Evolutionary conservation across 1,140 invertebrate genomes (phyloP).

Genomic region (Leptinotarsa texana): DNA sequence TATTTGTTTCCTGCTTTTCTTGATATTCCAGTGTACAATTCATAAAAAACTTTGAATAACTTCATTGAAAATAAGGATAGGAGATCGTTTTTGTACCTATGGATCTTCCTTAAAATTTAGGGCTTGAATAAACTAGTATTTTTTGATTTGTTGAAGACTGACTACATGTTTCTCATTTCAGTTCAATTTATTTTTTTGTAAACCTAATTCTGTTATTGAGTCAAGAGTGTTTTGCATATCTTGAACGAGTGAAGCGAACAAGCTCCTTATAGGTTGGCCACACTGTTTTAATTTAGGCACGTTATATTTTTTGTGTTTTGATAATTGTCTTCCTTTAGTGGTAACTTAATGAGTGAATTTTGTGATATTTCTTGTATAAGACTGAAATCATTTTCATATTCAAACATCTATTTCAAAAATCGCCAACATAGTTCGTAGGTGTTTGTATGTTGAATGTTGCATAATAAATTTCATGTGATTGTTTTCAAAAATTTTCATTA

Average conservation of each 20-base stretch:
- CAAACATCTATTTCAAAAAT: conserved; percentile 25
- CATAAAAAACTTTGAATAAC: no score
- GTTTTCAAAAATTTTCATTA: background rate
- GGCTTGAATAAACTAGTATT: no score
- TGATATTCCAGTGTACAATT: no score
- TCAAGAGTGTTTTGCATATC: background rate
- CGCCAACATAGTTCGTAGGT: conserved; percentile 13
- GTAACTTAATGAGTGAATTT: conserved; percentile 33
- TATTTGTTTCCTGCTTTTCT: no score
- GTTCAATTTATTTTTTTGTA: no score
- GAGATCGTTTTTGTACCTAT: no score
- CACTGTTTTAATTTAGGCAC: background rate
- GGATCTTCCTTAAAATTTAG: no score
- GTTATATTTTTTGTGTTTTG: conserved; percentile 8
- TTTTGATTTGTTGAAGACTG: no score
- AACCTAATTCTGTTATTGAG: background rate
- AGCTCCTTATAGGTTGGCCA: background rate
- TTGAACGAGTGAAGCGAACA: background rate
- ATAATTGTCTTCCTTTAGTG: conserved; percentile 36
- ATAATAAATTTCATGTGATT: conserved; percentile 31
- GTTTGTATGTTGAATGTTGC: conserved; percentile 23
- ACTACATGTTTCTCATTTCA: no score
- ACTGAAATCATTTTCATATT: conserved; percentile 31
- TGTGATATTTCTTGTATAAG: conserved; percentile 40
- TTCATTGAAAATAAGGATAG: no score